A percentile compares a stretch with the other conserved stretches of the same genome.
These are phyloP conservation scores for Drosophila siamana DNA, from an alignment of 2,888 invertebrate species.

Conservation along the genomic window DNA sequence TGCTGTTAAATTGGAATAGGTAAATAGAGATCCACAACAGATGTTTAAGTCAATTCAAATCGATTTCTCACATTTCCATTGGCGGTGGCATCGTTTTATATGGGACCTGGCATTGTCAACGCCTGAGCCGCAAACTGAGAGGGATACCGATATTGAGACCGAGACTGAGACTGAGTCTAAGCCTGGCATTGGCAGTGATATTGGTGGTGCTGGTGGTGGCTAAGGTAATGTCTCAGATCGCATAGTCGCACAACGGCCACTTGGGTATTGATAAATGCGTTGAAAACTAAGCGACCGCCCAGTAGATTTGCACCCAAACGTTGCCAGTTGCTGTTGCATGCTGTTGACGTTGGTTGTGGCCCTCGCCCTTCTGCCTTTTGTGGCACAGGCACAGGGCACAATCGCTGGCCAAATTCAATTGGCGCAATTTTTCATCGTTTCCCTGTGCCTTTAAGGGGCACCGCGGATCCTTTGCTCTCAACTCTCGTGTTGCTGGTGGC, in stretches of 20 bases:
- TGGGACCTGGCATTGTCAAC: constrained; percentile 70
- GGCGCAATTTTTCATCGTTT: constrained; percentile 82
- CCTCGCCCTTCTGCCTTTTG: constrained; percentile 44
- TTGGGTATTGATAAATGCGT: constrained; percentile 82
- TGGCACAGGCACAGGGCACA: constrained; percentile 55
- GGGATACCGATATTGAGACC: background rate
- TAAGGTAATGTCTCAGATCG: constrained; percentile 28
- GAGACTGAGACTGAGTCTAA: constrained; percentile 9
- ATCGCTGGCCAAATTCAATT: constrained; percentile 83
- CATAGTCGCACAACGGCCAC: constrained; percentile 53
- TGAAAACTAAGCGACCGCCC: constrained; percentile 83
- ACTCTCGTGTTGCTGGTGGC: constrained; percentile 66
- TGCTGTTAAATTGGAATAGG: constrained; percentile 2
- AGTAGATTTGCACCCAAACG: constrained; percentile 72
- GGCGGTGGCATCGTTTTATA: constrained; percentile 45
- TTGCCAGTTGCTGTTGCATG: constrained; percentile 26
- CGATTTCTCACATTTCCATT: constrained; percentile 52
- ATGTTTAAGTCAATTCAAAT: constrained; percentile 48
- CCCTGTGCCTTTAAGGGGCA: constrained; percentile 64
- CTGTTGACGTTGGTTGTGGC: constrained; percentile 17
- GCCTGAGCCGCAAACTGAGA: constrained; percentile 32
- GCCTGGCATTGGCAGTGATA: constrained; percentile 12
- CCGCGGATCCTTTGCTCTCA: constrained; percentile 69
- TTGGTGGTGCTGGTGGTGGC: constrained; percentile 4
- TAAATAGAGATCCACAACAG: constrained; percentile 25